Conservation (phyloP, 2,888 invertebrate genomes). For the Notodonta dromedarius region DNA sequence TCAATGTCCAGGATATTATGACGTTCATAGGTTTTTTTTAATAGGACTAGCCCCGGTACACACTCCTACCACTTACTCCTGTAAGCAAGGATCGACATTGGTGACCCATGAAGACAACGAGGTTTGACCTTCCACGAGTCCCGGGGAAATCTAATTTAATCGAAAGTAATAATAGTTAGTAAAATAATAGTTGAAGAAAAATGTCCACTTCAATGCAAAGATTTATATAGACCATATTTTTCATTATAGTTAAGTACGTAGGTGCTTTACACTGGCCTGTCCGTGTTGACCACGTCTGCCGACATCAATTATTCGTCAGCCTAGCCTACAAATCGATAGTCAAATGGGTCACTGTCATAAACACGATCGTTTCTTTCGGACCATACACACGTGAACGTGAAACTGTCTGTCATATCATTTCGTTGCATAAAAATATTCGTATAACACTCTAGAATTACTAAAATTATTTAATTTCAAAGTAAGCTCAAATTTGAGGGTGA, state of each 20-base stretch:
- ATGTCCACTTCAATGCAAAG: no score
- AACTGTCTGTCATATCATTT: conserved; percentile 6
- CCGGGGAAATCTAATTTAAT: no score
- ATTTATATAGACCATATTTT: background rate
- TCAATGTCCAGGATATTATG: no score
- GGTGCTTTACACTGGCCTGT: background rate
- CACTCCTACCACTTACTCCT: no score
- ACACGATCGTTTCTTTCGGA: conserved; percentile 38
- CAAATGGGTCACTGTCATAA: conserved; percentile 67
- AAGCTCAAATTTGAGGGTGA: no score
- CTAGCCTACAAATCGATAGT: conserved; percentile 61
- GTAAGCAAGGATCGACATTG: no score
- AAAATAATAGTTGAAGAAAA: no score
- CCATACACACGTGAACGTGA: conserved; percentile 30
- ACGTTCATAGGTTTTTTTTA: no score
- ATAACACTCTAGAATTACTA: background rate
- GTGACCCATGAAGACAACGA: no score
- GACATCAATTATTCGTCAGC: conserved; percentile 69
- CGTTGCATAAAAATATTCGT: background rate
- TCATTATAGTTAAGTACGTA: background rate
- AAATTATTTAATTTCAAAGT: background rate
- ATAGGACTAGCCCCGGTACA: no score
- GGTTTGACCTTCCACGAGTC: no score
- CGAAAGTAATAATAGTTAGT: no score
- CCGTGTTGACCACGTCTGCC: conserved; percentile 54